Conservation (phyloP, 2,797 vertebrate genomes). For the Chrosomus eos region DNA sequence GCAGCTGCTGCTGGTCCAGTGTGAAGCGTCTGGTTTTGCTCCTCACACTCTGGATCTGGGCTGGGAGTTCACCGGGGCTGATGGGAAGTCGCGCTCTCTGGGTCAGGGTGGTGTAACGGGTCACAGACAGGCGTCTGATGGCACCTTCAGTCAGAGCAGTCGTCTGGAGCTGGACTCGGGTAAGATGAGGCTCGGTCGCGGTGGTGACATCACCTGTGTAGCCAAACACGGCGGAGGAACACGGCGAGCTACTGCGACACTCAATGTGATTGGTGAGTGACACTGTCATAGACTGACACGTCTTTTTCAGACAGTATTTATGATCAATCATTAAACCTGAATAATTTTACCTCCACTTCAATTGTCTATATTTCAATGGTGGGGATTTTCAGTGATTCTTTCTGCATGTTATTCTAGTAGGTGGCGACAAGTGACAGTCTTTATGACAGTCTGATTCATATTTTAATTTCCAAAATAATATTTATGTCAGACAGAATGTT, state of each 20-base stretch:
- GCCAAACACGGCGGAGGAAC: constrained; percentile 73
- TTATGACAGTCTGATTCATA: too few species aligned
- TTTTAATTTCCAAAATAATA: neutral
- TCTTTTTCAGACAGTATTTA: too few species aligned
- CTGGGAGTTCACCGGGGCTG: constrained; percentile 77
- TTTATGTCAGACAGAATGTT: neutral
- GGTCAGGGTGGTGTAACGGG: constrained; percentile 72
- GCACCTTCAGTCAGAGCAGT: constrained; percentile 80
- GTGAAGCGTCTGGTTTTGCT: constrained; percentile 80
- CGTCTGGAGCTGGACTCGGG: constrained; percentile 68
- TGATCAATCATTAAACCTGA: too few species aligned
- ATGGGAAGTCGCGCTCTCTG: constrained; percentile 64
- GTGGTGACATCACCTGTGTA: constrained; percentile 77
- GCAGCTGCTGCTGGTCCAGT: constrained; percentile 72
- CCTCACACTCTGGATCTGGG: constrained; percentile 77
- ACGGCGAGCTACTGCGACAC: constrained; percentile 60
- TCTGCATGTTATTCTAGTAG: too few species aligned
- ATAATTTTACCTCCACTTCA: too few species aligned
- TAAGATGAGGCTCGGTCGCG: constrained; percentile 71
- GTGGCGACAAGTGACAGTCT: too few species aligned
- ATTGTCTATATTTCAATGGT: too few species aligned
- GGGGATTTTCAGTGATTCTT: too few species aligned
- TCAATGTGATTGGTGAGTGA: constrained; percentile 81
- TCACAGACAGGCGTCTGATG: constrained; percentile 78
- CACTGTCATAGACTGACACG: constrained; percentile 67